Conservation (phyloP, 2,113 vertebrate species). For the Salvator merianae region DNA sequence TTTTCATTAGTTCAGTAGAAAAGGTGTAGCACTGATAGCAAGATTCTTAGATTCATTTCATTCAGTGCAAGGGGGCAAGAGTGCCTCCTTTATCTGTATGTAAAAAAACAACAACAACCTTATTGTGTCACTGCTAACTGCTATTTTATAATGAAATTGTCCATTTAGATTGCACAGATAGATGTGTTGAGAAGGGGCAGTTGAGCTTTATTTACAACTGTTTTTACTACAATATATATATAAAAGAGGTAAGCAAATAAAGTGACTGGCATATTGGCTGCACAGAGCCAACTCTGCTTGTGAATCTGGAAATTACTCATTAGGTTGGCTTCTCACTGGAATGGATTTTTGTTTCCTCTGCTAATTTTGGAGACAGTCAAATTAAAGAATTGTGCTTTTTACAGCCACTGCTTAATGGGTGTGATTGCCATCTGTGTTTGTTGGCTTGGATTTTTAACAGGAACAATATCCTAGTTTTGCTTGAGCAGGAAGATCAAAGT, state of each 20-base stretch:
- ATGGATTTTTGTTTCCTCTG: not conserved
- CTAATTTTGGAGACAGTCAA: not conserved
- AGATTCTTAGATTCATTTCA: no score
- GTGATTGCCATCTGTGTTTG: not conserved
- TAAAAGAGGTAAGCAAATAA: not conserved
- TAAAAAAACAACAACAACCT: no score
- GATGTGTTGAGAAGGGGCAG: not conserved
- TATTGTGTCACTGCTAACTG: no score
- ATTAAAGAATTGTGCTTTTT: not conserved
- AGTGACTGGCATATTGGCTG: not conserved
- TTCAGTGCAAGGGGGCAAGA: no score
- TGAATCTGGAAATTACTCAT: not conserved
- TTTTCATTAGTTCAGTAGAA: no score
- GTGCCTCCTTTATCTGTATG: no score
- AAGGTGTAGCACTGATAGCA: no score
- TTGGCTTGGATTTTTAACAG: slow-evolving; percentile 6
- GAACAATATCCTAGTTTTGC: not conserved
- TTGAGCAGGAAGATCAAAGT: slow-evolving; percentile 3
- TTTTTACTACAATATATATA: not conserved
- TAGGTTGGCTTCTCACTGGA: not conserved
- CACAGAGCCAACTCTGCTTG: not conserved
- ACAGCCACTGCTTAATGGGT: not conserved
- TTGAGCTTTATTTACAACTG: not conserved
- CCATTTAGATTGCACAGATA: no score
- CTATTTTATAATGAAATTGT: no score